phyloP scores from a whole-genome alignment of 2,888 invertebrate genomes.

The Epirrhoe tristata region DNA sequence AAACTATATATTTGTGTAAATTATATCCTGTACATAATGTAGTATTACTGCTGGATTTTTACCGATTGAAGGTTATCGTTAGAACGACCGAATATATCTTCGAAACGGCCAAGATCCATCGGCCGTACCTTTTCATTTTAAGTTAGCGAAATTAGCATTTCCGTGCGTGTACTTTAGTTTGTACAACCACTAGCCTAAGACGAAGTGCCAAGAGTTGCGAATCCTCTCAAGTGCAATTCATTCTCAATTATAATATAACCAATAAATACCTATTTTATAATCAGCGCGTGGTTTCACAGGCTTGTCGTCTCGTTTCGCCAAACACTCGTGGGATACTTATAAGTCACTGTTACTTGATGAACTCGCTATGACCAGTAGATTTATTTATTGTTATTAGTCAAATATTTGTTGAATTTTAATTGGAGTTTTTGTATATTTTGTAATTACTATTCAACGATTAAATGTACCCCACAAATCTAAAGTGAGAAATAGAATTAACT shows the following conservation, averaged over 20 bases:
- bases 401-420: constrained; percentile 26
- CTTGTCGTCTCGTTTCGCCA: constrained; percentile 60
- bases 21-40: constrained; percentile 25
- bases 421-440: constrained; percentile 10
- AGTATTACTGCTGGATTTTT: constrained; percentile 7
- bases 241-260: constrained; percentile 68
- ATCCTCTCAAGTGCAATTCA: constrained; percentile 78
- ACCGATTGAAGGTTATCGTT: constrained; percentile 3
- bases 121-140: background rate
- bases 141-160: background rate
- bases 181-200: constrained; percentile 70
- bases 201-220: constrained; percentile 80
- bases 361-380: constrained; percentile 19
- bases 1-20: constrained; percentile 20
- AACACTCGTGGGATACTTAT: constrained; percentile 58
- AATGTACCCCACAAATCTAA: constrained; percentile 66
- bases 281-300: constrained; percentile 45
- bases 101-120: background rate
- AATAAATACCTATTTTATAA: constrained; percentile 46
- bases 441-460: constrained; percentile 38
- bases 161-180: constrained; percentile 31
- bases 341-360: constrained; percentile 33
- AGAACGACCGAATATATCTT: background rate
- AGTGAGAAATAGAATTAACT: constrained; percentile 56
- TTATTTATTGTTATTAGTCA: constrained; percentile 27